phyloP scores from a whole-genome alignment of 2,797 vertebrate genomes.

The Thalassophryne amazonica region DNA sequence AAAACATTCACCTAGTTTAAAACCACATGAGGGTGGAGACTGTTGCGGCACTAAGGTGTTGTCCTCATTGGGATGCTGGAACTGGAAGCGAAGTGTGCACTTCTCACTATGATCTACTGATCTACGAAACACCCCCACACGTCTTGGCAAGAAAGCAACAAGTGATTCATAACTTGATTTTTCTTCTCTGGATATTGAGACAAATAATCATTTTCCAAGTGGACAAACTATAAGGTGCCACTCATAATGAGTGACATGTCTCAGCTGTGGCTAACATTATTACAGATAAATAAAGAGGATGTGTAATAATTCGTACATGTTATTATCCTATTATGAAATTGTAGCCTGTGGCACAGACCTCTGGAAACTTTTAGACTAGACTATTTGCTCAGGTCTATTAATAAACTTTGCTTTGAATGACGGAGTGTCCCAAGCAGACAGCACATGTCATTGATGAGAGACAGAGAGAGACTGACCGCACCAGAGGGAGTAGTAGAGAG shows the following conservation, averaged over 20 bases:
- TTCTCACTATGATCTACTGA: too few relatives aligned
- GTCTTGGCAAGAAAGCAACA: slow-evolving; percentile 34
- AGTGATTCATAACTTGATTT: slow-evolving; percentile 23
- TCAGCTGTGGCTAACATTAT: slow-evolving; percentile 60
- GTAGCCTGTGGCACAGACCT: slow-evolving; percentile 59
- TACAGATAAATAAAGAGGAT: slow-evolving; percentile 72
- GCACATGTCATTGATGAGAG: slow-evolving; percentile 69
- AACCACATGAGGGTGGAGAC: too few relatives aligned
- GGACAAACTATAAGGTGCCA: slow-evolving; percentile 44
- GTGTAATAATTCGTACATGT: slow-evolving; percentile 69
- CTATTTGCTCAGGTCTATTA: slow-evolving; percentile 78
- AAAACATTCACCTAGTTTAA: too few relatives aligned
- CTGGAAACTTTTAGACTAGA: slow-evolving; percentile 75
- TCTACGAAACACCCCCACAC: slow-evolving; percentile 37
- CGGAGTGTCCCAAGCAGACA: slow-evolving; percentile 70
- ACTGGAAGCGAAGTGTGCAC: too few relatives aligned
- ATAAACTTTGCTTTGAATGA: slow-evolving; percentile 74
- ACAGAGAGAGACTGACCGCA: slow-evolving; percentile 18
- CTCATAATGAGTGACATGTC: slow-evolving; percentile 64
- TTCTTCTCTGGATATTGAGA: slow-evolving; percentile 4
- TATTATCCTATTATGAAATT: slow-evolving; percentile 78
- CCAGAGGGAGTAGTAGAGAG: slow-evolving; percentile 1
- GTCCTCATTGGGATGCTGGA: too few relatives aligned
- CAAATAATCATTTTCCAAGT: slow-evolving; percentile 35
- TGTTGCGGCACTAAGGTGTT: too few relatives aligned